Conservation (phyloP, 37 sponge, comb jelly and placozoan genomes). For the Spongilla lacustris region DNA sequence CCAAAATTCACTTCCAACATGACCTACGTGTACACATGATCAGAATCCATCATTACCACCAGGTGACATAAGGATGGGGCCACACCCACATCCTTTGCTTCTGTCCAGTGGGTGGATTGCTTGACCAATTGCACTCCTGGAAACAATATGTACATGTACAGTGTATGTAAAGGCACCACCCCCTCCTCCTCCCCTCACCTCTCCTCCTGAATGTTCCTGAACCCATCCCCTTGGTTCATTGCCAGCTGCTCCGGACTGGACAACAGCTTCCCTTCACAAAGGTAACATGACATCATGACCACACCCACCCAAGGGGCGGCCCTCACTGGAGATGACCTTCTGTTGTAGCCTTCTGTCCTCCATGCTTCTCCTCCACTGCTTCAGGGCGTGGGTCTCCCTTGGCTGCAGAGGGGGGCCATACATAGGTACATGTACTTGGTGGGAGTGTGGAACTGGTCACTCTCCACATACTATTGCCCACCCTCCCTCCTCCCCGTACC, state of each 20-base stretch:
- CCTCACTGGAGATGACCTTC: constrained; percentile 47
- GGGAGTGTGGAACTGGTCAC: too few species aligned
- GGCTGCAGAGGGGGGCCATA: constrained; percentile 12
- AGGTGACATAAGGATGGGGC: too few species aligned
- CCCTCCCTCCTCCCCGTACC: background rate
- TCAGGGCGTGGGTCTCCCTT: constrained; percentile 72
- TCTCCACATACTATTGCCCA: too few species aligned
- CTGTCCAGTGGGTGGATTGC: constrained; percentile 80
- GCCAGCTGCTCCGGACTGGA: constrained; percentile 49
- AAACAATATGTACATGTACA: background rate
- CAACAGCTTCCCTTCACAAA: background rate
- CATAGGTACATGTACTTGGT: background rate
- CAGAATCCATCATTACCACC: too few species aligned
- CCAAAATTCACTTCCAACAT: too few species aligned
- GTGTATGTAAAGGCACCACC: background rate
- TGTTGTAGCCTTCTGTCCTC: constrained; percentile 66
- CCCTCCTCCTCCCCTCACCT: constrained; percentile 27
- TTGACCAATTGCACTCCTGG: constrained; percentile 77
- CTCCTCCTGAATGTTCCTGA: constrained; percentile 73
- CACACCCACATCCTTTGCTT: constrained; percentile 90
- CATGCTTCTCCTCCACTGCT: constrained; percentile 76
- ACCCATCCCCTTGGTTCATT: constrained; percentile 84
- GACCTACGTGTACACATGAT: too few species aligned
- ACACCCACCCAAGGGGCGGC: too few species aligned
- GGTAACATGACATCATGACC: background rate